Evolutionary conservation across 2,113 vertebrate species (phyloP).

Genomic region (Thomomys bottae): DNA sequence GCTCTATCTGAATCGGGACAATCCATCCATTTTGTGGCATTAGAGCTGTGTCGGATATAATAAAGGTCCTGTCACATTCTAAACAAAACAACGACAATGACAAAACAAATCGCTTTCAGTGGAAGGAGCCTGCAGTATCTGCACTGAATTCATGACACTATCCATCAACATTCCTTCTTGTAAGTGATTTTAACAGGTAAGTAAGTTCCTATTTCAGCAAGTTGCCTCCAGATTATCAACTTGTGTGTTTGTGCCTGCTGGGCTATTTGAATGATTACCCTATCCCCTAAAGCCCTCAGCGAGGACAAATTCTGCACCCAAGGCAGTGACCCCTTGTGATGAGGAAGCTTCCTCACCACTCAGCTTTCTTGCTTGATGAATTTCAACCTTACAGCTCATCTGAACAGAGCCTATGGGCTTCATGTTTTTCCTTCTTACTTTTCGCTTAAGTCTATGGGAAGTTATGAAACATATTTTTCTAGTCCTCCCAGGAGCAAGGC

Average conservation of each 20-base stretch:
- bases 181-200: constrained; percentile 75
- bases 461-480: constrained; percentile 89
- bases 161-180: constrained; percentile 41
- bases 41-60: constrained; percentile 69
- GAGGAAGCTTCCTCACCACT: constrained; percentile 68
- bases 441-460: constrained; percentile 79
- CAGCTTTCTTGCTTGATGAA: constrained; percentile 79
- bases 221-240: constrained; percentile 74
- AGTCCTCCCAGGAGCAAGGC: constrained; percentile 82
- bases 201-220: constrained; percentile 79
- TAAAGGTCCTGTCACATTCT: constrained; percentile 61
- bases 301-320: constrained; percentile 59
- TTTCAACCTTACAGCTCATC: constrained; percentile 72
- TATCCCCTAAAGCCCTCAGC: constrained; percentile 58
- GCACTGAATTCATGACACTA: not conserved
- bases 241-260: constrained; percentile 65
- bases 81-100: not conserved
- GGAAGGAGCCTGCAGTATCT: constrained; percentile 37
- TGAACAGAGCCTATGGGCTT: constrained; percentile 83
- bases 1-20: constrained; percentile 66
- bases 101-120: constrained; percentile 62
- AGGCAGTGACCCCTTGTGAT: constrained; percentile 74
- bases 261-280: constrained; percentile 76
- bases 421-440: constrained; percentile 71
- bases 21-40: constrained; percentile 72